Conservation (phyloP, 2,797 vertebrate genomes). For the Coregonus sp. region DNA sequence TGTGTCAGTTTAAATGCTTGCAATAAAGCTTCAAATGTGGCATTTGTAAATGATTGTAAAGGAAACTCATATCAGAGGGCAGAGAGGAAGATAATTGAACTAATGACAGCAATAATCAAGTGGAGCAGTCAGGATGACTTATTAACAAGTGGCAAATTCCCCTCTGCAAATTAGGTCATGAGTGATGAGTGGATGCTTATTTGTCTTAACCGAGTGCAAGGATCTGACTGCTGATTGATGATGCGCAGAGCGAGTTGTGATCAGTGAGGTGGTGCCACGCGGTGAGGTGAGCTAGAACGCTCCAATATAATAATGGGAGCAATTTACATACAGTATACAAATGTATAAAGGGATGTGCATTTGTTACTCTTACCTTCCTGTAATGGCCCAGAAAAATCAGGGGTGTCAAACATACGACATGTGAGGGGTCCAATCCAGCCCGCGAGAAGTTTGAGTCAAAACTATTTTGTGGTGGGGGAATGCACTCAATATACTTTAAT, state of each 20-base stretch:
- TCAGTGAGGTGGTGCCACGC: constrained; percentile 34
- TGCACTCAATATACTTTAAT: too few relatives aligned
- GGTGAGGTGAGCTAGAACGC: not conserved
- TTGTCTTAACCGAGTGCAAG: constrained; percentile 43
- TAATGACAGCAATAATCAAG: constrained; percentile 76
- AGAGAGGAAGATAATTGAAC: constrained; percentile 74
- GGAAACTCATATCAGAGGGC: constrained; percentile 62
- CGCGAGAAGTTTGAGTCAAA: too few relatives aligned
- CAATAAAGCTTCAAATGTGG: constrained; percentile 64
- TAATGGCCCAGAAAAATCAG: too few relatives aligned
- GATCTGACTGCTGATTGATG: constrained; percentile 50
- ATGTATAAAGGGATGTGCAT: too few relatives aligned
- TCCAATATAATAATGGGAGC: constrained; percentile 1
- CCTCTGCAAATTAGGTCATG: constrained; percentile 70
- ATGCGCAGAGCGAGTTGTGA: constrained; percentile 50
- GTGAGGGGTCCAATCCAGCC: too few relatives aligned
- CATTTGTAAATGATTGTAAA: constrained; percentile 68
- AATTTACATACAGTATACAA: not conserved
- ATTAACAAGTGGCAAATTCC: constrained; percentile 73
- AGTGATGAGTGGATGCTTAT: constrained; percentile 68
- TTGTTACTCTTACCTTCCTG: too few relatives aligned
- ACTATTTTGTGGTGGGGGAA: too few relatives aligned
- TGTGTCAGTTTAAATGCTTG: constrained; percentile 66
- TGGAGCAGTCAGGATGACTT: constrained; percentile 76
- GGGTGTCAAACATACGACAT: too few relatives aligned